These are phyloP conservation scores for Hylyphantes graminicola DNA, from an alignment of 1,140 invertebrate genomes.

Conservation along the genomic window DNA sequence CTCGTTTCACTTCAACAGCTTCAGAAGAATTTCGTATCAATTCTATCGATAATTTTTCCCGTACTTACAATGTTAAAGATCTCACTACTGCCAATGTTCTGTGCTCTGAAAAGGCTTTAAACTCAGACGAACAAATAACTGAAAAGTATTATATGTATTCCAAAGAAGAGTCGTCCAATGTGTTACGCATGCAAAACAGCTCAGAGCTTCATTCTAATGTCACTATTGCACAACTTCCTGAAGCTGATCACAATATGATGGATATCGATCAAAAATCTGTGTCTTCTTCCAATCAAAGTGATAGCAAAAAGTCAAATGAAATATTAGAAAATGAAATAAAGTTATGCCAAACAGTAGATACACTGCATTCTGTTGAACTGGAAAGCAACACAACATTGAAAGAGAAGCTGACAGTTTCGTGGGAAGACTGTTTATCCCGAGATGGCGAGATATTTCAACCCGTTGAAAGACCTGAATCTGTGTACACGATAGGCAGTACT, in stretches of 20 bases:
- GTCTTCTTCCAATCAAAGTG: background rate
- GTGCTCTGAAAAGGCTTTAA: background rate
- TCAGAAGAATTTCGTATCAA: background rate
- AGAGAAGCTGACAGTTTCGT: constrained; percentile 54
- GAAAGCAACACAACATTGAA: constrained; percentile 15
- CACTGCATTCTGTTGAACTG: constrained; percentile 16
- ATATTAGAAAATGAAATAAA: constrained; percentile 9
- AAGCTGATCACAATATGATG: constrained; percentile 1
- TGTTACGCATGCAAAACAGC: constrained; percentile 7
- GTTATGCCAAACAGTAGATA: constrained; percentile 34
- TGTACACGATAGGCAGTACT: constrained; percentile 71
- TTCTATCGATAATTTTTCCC: background rate
- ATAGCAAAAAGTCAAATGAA: background rate
- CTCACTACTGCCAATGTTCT: background rate
- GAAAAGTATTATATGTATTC: background rate
- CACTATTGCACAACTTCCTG: no score
- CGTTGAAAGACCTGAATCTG: constrained; percentile 48
- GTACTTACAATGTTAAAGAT: constrained; percentile 6
- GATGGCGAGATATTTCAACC: constrained; percentile 6
- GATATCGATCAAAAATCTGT: constrained; percentile 10
- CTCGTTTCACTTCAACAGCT: background rate
- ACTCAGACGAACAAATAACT: background rate
- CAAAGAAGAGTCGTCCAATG: background rate
- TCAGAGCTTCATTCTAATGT: background rate
- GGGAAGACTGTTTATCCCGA: constrained; percentile 47